Evolutionary conservation across 1,140 invertebrate genomes (phyloP).

Genomic region (Trichonephila inaurata): DNA sequence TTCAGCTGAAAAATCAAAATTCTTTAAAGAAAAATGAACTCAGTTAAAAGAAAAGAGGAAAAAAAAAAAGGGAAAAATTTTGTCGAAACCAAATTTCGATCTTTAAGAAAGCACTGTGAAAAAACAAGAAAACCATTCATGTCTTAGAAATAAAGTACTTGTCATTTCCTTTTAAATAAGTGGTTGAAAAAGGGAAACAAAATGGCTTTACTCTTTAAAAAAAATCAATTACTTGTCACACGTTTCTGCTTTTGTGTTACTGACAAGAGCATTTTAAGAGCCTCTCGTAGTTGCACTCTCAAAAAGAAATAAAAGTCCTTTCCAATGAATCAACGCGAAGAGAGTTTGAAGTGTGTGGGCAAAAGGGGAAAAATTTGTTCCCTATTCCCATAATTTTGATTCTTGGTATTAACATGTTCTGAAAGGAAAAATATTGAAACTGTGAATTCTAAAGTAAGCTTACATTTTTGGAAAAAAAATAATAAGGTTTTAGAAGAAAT

Average conservation of each 20-base stretch:
- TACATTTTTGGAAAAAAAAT: no score
- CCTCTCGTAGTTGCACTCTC: not conserved
- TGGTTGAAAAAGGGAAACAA: conserved; percentile 51
- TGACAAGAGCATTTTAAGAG: conserved; percentile 66
- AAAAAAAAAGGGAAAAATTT: not conserved
- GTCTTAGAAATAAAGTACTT: conserved; percentile 57
- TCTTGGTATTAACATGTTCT: not conserved
- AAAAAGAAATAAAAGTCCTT: conserved; percentile 31
- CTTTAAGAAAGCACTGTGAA: not conserved
- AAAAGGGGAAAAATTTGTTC: not conserved
- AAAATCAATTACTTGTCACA: conserved; percentile 71
- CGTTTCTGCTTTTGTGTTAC: conserved; percentile 26
- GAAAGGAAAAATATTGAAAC: conserved; percentile 20
- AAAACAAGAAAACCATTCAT: conserved; percentile 32
- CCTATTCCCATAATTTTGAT: not conserved
- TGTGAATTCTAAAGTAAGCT: not conserved
- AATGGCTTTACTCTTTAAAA: conserved; percentile 48
- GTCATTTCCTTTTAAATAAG: conserved; percentile 68
- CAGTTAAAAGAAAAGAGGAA: not conserved
- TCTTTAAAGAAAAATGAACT: not conserved
- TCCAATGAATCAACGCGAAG: conserved; percentile 33
- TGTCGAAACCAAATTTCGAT: conserved; percentile 34
- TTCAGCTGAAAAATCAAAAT: not conserved
- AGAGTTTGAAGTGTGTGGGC: conserved; percentile 30
- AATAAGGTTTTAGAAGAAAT: no score